Evolutionary conservation across 1,140 invertebrate species (phyloP).

Genomic region (Lucilia sericata): DNA sequence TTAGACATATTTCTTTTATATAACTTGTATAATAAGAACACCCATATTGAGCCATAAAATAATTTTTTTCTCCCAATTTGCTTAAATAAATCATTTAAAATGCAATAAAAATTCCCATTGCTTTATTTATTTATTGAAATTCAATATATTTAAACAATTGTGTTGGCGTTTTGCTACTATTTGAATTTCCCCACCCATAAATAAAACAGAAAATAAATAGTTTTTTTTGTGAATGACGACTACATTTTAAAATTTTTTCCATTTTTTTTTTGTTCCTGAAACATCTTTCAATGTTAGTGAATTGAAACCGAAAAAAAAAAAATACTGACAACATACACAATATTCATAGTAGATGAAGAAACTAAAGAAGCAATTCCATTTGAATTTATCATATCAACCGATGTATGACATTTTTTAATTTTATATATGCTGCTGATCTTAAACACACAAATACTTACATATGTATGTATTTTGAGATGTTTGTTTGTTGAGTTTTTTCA

Average conservation of each 20-base stretch:
- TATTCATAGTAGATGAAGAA: not conserved
- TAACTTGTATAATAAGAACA: no score
- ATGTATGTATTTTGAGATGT: not conserved
- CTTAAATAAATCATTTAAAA: no score
- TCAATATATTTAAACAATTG: not conserved
- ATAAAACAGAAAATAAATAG: not conserved
- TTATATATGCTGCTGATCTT: not conserved
- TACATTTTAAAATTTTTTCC: slow-evolving; percentile 2
- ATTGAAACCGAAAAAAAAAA: no score
- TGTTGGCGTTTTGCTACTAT: not conserved
- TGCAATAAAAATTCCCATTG: no score
- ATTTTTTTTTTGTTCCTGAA: not conserved
- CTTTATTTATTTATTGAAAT: not conserved
- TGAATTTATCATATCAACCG: slow-evolving; percentile 18
- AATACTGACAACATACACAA: no score
- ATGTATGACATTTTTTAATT: slow-evolving; percentile 5
- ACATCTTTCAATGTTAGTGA: not conserved
- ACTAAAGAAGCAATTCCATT: slow-evolving; percentile 29
- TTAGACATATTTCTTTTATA: no score
- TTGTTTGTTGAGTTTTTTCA: not conserved
- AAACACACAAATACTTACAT: no score
- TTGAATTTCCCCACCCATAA: slow-evolving; percentile 10
- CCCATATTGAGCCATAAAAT: no score
- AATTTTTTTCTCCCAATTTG: no score
- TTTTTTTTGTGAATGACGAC: slow-evolving; percentile 1